These are phyloP conservation scores for Girardinichthys multiradiatus DNA, from an alignment of 2,113 vertebrate genomes.

Conservation along the genomic window DNA sequence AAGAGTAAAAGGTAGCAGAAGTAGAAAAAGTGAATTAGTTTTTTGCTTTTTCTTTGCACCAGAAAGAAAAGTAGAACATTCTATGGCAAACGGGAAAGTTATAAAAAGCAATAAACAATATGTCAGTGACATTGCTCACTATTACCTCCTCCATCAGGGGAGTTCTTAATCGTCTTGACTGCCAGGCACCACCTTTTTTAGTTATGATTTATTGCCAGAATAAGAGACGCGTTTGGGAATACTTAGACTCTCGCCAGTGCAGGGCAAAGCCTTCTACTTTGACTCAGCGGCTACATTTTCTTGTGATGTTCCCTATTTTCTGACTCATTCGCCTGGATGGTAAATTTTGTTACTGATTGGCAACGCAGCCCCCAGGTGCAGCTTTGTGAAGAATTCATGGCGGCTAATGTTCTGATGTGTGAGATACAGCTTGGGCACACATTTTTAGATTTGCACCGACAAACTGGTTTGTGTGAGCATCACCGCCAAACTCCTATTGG, in stretches of 20 bases:
- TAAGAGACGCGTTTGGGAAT: slow-evolving; percentile 47
- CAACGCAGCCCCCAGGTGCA: slow-evolving; percentile 2
- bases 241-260: slow-evolving; percentile 28
- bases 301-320: slow-evolving; percentile 35
- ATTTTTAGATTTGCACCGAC: slow-evolving; percentile 24
- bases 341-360: slow-evolving; percentile 44
- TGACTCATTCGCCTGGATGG: slow-evolving; percentile 23
- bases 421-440: slow-evolving; percentile 22
- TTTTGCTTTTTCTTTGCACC: slow-evolving; percentile 21
- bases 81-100: slow-evolving; percentile 46
- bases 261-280: slow-evolving; percentile 13
- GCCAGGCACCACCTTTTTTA: slow-evolving; percentile 44
- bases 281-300: slow-evolving; percentile 52
- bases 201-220: slow-evolving; percentile 59
- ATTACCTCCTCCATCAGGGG: slow-evolving; percentile 55
- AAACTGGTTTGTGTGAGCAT: slow-evolving; percentile 49
- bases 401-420: slow-evolving; percentile 9
- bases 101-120: slow-evolving; percentile 58
- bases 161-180: slow-evolving; percentile 59
- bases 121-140: slow-evolving; percentile 52
- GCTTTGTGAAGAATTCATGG: slow-evolving; percentile 19
- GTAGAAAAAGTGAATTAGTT: slow-evolving; percentile 24
- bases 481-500: slow-evolving; percentile 39
- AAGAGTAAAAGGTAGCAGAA: slow-evolving; percentile 12
- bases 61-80: slow-evolving; percentile 20